Evolutionary conservation across 2,113 vertebrate genomes (phyloP), one percentile per base, ranked within the genome.

Genomic region (Spheniscus mendiculus): DNA sequence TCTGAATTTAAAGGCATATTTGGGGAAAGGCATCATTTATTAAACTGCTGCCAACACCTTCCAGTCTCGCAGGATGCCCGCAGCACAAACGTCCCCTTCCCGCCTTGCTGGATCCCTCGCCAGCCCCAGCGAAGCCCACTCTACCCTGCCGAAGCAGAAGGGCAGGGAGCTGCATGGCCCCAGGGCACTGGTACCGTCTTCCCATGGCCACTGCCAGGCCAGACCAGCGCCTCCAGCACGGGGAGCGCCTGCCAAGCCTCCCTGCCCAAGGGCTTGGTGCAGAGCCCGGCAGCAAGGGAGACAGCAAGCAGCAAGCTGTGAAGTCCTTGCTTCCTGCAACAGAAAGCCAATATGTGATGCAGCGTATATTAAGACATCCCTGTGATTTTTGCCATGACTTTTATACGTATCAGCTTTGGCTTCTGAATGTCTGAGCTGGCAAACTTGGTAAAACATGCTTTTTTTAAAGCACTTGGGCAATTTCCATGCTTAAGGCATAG

Each of bases 1-100:
- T 95, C 79, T 94, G 92, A 92, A 95, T 93, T 87, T 90, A 95
- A 95, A 90, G 69, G 61, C 61, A 20, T 58, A 81, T 87, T 83
- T 83, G 50, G 38, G 62, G 32, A 88, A 94, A 86, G 30, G 38
- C 38, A 82, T 76, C 11, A 84, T 67, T 92, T 92, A 78, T 92
- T 89, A 78, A 92, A 73, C 42, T 74, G 50, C 17, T 93, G 76
- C 59, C 25, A 89, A 55, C 42, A 87, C 17, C 42, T 81, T 78
- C 47, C 71, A 71, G 23, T 52, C 59, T 66, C 4, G 0, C 61
- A 70, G 67, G 74, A 80, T 14, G 17, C n/a, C 45, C 1, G 1
- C 10, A 42, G 55, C 55, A 90, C 38, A 81, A 67, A 62, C 26
- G 21, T 47, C 16, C 59, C 55, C 34, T 53, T 88, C 17, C 53